Conservation (phyloP, 2,888 invertebrate genomes). For the Xylophagus ater region DNA sequence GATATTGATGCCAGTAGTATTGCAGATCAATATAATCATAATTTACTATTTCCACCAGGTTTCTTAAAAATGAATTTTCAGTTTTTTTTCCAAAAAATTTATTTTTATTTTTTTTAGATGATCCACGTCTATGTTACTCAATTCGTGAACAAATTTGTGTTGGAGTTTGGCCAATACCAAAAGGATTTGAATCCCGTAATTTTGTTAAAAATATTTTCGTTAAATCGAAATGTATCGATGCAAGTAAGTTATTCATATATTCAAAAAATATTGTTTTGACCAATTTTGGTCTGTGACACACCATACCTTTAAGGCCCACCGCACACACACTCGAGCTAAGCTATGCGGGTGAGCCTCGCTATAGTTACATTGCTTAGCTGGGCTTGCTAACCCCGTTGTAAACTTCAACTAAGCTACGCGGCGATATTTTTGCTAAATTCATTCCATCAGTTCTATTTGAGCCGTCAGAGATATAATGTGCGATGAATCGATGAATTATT, state of each 20-base stretch:
- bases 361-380: too few relatives aligned
- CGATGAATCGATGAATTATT: too few relatives aligned
- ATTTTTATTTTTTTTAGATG: conserved; percentile 42
- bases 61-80: conserved; percentile 11
- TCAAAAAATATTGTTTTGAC: neutral
- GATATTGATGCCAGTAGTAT: conserved; percentile 25
- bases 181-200: conserved; percentile 61
- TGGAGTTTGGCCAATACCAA: conserved; percentile 73
- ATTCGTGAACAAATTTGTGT: conserved; percentile 88
- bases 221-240: conserved; percentile 82
- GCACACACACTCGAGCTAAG: too few relatives aligned
- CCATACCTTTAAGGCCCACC: too few relatives aligned
- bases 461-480: too few relatives aligned
- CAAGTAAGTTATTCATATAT: conserved; percentile 39
- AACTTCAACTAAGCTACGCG: too few relatives aligned
- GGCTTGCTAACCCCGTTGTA: too few relatives aligned
- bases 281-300: too few relatives aligned
- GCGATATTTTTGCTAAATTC: too few relatives aligned
- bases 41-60: conserved; percentile 63
- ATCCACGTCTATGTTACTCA: conserved; percentile 73
- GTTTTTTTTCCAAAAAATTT: neutral
- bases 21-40: conserved; percentile 55
- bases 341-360: too few relatives aligned
- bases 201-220: conserved; percentile 65
- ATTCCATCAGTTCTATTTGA: too few relatives aligned